Evolutionary conservation across 2,888 invertebrate genomes (phyloP), one percentile per base, ranked within the genome.

Genomic region (Creontiades dilutus): DNA sequence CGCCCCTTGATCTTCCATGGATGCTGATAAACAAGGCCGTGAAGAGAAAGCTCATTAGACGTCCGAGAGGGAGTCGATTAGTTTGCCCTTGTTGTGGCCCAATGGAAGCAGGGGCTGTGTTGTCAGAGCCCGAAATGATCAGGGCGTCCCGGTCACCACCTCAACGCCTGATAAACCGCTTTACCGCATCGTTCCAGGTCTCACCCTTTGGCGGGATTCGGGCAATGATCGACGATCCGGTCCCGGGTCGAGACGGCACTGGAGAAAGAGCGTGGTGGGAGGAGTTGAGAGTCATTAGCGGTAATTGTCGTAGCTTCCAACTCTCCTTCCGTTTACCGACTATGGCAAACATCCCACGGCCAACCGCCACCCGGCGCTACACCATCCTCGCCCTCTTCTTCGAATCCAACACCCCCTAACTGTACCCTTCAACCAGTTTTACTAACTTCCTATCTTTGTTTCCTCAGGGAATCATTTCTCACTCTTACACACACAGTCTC

Each of bases 231-330:
- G 46, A 78, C 78, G 47, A 78, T 61, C 27, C 68, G n/a, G 16
- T 0, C 5, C 16, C 16, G 37, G 37, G 9, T 14, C 12, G 78
- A 46, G 28, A 28, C 76, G 78, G 47, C 23, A 27, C 16, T 46
- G 78, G 78, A 47, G 78, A 47, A 47, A 78, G 78, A 47, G 47
- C 37, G 46, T 19, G 19, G n/a, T 78, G 78, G 78, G 19, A 47
- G 78, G 78, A 78, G 78, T 47, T 78, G 46, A 19, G 52, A 82
- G 82, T 82, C 82, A 82, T 82, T 82, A 82, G 82, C 82, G 52
- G 82, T 82, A 82, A 82, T 82, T 82, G 82, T 82, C 48, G 82
- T 82, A 52, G 48, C 82, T 82, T 82, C 52, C 82, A 82, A 82
- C 82, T 52, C 52, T 46, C 52, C 82, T 82, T 82, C 82, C 82